phyloP scores from a whole-genome alignment of 2,113 vertebrate genomes.

The Oryctolagus cuniculus region mOryCun1.1 NC_091441.1:111107001-111107500 shows the following conservation, averaged over 20 bases:
- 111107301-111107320: background rate
- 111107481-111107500: background rate
- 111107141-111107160: slow-evolving; percentile 51
- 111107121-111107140: background rate
- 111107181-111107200: background rate
- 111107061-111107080: slow-evolving; percentile 84
- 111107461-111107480: background rate
- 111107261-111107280: background rate
- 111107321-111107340: background rate
- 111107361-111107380: background rate
- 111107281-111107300: background rate
- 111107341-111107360: background rate
- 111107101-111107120: background rate
- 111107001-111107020: slow-evolving; percentile 92
- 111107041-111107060: slow-evolving; percentile 88
- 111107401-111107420: background rate
- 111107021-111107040: slow-evolving; percentile 93
- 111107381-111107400: background rate
- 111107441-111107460: background rate
- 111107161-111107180: background rate
- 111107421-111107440: background rate
- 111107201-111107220: background rate
- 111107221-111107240: background rate
- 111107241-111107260: background rate
- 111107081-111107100: slow-evolving; percentile 65